A percentile compares a stretch with the other conserved stretches of the same genome.
Conservation (phyloP, 2,888 invertebrate species). For the Drosophila birchii region DNA sequence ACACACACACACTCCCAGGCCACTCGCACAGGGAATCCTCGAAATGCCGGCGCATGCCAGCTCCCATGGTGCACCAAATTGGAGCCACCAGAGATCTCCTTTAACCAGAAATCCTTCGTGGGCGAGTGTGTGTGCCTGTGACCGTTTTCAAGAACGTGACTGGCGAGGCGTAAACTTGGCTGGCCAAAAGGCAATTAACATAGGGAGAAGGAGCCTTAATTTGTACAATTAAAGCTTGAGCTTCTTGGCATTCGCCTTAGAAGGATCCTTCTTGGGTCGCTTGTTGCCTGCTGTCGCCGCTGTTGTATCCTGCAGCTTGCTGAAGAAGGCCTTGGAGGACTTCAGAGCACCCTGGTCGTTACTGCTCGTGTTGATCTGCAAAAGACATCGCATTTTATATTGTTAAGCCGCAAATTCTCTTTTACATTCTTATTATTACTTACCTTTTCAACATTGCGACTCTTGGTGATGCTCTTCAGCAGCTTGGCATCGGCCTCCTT, state of each 20-base stretch:
- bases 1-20: constrained; percentile 3
- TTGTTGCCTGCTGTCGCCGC: constrained; percentile 77
- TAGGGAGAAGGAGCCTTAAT: constrained; percentile 35
- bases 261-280: constrained; percentile 82
- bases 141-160: constrained; percentile 63
- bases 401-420: not conserved
- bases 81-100: constrained; percentile 31
- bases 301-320: constrained; percentile 92
- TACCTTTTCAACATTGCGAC: constrained; percentile 88
- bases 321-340: constrained; percentile 94
- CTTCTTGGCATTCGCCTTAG: constrained; percentile 86
- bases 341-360: constrained; percentile 86
- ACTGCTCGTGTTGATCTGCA: constrained; percentile 77
- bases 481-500: constrained; percentile 86
- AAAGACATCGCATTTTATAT: constrained; percentile 7
- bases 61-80: constrained; percentile 63
- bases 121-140: constrained; percentile 12
- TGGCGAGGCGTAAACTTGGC: constrained; percentile 26
- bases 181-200: constrained; percentile 52
- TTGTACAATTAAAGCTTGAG: constrained; percentile 86
- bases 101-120: constrained; percentile 12
- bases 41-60: constrained; percentile 51
- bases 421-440: constrained; percentile 10
- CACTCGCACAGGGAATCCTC: constrained; percentile 19
- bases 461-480: constrained; percentile 88